These are phyloP conservation scores for Leptura quadrifasciata DNA, from an alignment of 2,888 invertebrate genomes.

Conservation along the genomic window DNA sequence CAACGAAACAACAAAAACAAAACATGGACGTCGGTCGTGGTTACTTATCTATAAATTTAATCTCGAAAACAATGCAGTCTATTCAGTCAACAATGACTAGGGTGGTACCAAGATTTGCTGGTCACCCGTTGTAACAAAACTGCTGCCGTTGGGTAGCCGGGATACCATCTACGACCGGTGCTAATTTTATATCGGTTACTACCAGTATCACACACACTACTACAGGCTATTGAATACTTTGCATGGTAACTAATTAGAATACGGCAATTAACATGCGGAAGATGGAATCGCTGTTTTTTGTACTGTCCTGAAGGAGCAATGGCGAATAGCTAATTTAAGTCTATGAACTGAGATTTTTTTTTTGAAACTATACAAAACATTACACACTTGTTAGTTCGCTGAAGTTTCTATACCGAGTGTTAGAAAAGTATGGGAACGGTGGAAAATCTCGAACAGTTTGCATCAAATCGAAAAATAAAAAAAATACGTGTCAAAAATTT, in stretches of 20 bases:
- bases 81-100: slow-evolving; percentile 38
- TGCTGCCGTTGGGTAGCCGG: slow-evolving; percentile 35
- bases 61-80: slow-evolving; percentile 39
- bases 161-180: slow-evolving; percentile 10
- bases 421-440: no score
- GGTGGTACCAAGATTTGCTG: slow-evolving; percentile 34
- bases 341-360: no score
- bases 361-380: no score
- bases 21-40: slow-evolving; percentile 11
- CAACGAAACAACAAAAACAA: slow-evolving; percentile 15
- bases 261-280: not conserved
- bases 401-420: no score
- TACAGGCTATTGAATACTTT: not conserved
- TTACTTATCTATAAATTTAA: slow-evolving; percentile 41
- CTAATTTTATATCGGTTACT: slow-evolving; percentile 8
- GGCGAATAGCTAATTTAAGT: not conserved
- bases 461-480: no score
- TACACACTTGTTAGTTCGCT: no score
- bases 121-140: slow-evolving; percentile 35
- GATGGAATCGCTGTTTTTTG: not conserved
- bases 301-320: not conserved
- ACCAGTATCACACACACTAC: not conserved
- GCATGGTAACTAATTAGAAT: not conserved
- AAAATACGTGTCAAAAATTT: no score
- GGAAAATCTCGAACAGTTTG: no score